These are phyloP conservation scores for Lepilemur ruficaudatus DNA, from an alignment of 2,797 vertebrate species.

Conservation along the genomic window DNA sequence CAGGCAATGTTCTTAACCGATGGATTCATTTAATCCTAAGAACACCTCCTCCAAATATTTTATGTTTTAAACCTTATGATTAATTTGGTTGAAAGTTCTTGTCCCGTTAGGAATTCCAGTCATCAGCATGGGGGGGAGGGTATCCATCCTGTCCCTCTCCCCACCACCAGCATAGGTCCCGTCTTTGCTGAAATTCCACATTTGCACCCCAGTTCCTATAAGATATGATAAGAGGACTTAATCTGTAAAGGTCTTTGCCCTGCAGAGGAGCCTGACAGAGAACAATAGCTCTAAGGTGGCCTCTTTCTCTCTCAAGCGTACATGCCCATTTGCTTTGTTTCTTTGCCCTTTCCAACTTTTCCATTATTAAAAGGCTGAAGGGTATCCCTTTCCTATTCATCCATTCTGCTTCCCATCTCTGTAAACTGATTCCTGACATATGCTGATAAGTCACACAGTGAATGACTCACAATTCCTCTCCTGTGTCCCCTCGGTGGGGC, in stretches of 20 bases:
- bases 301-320: neutral
- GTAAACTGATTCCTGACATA: slow-evolving; percentile 63
- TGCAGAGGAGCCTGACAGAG: neutral
- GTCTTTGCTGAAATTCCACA: neutral
- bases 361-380: slow-evolving; percentile 69
- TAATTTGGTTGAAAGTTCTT: neutral
- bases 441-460: neutral
- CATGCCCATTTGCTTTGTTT: neutral
- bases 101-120: neutral
- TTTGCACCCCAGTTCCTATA: neutral
- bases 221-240: neutral
- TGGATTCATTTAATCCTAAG: neutral
- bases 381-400: slow-evolving; percentile 49
- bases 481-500: neutral
- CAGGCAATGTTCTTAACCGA: neutral
- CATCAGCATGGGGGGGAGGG: neutral
- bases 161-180: neutral
- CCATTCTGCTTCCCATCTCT: slow-evolving; percentile 24
- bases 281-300: neutral
- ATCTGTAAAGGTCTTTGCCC: neutral
- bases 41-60: neutral
- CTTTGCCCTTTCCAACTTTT: slow-evolving; percentile 56
- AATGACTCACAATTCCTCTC: neutral
- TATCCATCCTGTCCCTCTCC: rapidly evolving
- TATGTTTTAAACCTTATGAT: neutral